Evolutionary conservation across 2,797 vertebrate genomes (phyloP).

Genomic region (Liparis tanakae): DNA sequence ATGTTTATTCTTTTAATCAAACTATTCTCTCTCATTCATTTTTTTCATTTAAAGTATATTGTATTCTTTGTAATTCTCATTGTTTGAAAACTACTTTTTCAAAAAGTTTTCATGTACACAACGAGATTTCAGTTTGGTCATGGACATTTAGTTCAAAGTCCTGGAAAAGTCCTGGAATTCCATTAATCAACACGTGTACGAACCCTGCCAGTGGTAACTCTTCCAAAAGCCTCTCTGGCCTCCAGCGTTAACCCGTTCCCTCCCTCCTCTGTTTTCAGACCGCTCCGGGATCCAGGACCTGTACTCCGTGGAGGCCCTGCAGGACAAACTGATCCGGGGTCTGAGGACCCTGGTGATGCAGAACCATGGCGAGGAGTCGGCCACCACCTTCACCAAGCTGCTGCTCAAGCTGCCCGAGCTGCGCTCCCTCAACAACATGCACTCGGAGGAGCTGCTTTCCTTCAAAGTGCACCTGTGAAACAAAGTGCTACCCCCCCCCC

Average conservation of each 20-base stretch:
- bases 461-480: conserved; percentile 93
- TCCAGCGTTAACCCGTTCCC: neutral
- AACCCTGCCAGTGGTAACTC: neutral
- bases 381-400: conserved; percentile 97
- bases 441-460: conserved; percentile 97
- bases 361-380: conserved; percentile 92
- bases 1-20: too few species aligned
- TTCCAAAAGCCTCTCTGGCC: neutral
- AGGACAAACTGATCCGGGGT: conserved; percentile 95
- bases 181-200: too few species aligned
- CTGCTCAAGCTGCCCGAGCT: conserved; percentile 97
- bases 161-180: too few species aligned
- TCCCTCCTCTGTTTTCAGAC: conserved; percentile 79
- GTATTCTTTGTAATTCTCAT: too few species aligned
- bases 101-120: too few species aligned
- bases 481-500: neutral
- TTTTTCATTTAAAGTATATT: too few species aligned
- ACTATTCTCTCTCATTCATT: too few species aligned
- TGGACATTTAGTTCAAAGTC: too few species aligned
- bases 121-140: too few species aligned
- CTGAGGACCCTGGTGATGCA: conserved; percentile 94
- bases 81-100: too few species aligned
- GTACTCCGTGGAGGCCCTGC: conserved; percentile 93
- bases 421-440: conserved; percentile 98
- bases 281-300: conserved; percentile 95